A percentile compares a stretch with the other conserved stretches of the same genome.
These are phyloP conservation scores for Pachycephala philippinensis DNA, from an alignment of 2,113 vertebrate species.

Conservation along the genomic window DNA sequence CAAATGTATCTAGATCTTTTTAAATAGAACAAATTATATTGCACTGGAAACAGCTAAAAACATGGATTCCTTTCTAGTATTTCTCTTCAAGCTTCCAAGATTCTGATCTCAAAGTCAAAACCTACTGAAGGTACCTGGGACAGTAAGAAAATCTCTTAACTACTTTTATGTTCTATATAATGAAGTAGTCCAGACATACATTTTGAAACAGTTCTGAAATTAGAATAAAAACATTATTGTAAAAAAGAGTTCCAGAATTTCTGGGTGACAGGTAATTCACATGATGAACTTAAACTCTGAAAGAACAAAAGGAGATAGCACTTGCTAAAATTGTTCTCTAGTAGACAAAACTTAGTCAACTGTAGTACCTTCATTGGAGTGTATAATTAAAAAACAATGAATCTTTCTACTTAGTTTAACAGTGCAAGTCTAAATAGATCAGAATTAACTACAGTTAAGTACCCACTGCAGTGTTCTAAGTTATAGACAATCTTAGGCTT, in stretches of 20 bases:
- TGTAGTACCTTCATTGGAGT: neutral
- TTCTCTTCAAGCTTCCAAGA: neutral
- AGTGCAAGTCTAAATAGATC: neutral
- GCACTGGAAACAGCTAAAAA: neutral
- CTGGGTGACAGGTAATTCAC: neutral
- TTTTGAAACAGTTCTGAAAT: neutral
- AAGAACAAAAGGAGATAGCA: neutral
- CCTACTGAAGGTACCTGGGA: neutral
- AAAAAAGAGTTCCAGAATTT: neutral
- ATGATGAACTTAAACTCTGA: neutral
- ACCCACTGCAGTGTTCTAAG: neutral
- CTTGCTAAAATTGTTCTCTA: neutral
- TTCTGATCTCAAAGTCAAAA: neutral
- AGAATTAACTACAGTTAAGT: neutral
- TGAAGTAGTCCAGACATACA: neutral
- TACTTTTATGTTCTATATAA: neutral
- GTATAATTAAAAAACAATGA: neutral
- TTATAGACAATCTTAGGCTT: neutral
- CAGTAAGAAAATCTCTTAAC: neutral
- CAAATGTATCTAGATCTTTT: neutral
- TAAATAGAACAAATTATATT: neutral
- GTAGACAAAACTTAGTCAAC: neutral
- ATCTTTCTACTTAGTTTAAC: neutral
- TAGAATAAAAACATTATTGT: neutral
- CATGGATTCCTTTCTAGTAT: neutral